Evolutionary conservation across 2,888 invertebrate species (phyloP).

Genomic region (Spilarctia lutea): DNA sequence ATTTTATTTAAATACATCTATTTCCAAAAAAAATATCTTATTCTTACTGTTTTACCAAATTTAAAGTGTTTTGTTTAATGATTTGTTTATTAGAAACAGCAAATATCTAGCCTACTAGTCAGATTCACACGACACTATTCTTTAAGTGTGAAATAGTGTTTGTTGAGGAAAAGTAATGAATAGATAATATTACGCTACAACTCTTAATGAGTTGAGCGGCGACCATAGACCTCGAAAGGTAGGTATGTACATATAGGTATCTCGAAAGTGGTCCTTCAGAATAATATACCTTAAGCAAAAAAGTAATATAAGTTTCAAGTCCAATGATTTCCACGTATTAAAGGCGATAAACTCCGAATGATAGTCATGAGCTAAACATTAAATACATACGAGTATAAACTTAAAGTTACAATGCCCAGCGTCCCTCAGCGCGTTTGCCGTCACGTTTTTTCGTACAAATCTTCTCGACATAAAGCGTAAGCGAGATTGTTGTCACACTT

Average conservation of each 20-base stretch:
- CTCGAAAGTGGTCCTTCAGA: background rate
- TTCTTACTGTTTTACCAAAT: too few species aligned
- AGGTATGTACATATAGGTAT: background rate
- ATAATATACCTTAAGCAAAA: background rate
- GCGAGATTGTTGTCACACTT: slow-evolving; percentile 35
- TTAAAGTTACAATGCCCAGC: background rate
- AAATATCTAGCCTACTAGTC: too few species aligned
- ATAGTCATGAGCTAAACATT: background rate
- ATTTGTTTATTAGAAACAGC: too few species aligned
- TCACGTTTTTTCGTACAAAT: slow-evolving; percentile 1
- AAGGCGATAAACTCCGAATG: background rate
- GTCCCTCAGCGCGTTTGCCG: background rate
- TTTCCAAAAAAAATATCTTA: too few species aligned
- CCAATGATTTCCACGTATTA: background rate
- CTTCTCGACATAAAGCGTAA: background rate
- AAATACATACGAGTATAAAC: background rate
- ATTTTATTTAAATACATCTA: too few species aligned
- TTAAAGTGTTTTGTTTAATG: too few species aligned
- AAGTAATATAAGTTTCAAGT: background rate
- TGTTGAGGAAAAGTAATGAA: too few species aligned
- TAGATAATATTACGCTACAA: too few species aligned
- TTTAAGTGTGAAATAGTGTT: too few species aligned
- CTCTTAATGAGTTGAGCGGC: too few species aligned
- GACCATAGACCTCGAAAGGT: too few species aligned
- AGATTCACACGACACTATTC: too few species aligned